Percentiles rank a stretch among this genome's conserved stretches.
Evolutionary conservation across 1,140 invertebrate species (phyloP).

Genomic region (Temnothorax curvispinosus): DNA sequence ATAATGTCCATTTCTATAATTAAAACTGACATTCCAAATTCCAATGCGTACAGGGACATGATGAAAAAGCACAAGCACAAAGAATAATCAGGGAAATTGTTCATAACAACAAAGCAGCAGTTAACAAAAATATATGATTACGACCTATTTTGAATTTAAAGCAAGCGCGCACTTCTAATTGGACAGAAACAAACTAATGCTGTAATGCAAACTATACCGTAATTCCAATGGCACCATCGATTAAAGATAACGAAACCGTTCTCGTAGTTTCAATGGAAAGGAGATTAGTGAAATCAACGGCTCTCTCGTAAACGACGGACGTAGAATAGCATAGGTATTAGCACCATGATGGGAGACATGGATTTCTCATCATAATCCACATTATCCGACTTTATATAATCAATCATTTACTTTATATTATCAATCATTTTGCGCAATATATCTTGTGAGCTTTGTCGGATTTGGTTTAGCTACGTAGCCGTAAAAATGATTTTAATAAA

Average conservation of each 20-base stretch:
- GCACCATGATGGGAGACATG: background rate
- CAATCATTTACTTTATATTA: background rate
- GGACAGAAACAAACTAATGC: background rate
- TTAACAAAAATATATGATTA: background rate
- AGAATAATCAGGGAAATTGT: background rate
- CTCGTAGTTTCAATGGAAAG: conserved; percentile 4
- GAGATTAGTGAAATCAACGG: conserved; percentile 24
- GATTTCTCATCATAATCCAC: conserved; percentile 9
- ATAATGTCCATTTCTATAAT: background rate
- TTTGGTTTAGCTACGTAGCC: background rate
- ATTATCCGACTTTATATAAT: conserved; percentile 12
- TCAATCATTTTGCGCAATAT: conserved; percentile 19
- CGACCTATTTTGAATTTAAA: background rate
- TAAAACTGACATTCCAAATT: background rate
- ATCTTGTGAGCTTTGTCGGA: background rate
- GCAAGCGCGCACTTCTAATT: background rate
- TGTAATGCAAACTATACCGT: background rate
- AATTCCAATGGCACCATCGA: background rate
- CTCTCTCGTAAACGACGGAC: background rate
- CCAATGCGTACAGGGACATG: background rate
- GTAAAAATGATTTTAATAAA: background rate
- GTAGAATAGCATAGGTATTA: background rate
- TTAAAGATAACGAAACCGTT: conserved; percentile 21
- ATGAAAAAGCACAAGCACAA: background rate
- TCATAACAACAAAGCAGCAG: background rate